Conservation (phyloP, 2,888 invertebrate genomes). For the Caenorhabditis sinica region DNA sequence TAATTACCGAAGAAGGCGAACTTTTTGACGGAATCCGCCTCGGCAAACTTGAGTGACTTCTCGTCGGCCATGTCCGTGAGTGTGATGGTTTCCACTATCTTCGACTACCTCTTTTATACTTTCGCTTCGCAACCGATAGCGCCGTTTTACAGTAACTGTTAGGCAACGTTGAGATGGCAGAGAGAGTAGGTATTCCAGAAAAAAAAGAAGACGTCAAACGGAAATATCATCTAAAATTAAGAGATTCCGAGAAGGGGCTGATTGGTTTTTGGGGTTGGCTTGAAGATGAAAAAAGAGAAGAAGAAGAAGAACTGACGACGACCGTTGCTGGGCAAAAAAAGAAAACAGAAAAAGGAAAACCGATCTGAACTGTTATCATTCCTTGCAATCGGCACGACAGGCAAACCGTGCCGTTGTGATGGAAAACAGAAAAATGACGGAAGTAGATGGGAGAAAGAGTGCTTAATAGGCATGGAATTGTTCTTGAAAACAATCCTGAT, state of each 20-base stretch:
- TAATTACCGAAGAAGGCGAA: slow-evolving; percentile 69
- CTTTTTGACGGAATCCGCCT: slow-evolving; percentile 67
- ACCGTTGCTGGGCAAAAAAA: slow-evolving; percentile 48
- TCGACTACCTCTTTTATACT: slow-evolving; percentile 42
- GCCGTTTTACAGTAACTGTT: slow-evolving; percentile 57
- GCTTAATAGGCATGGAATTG: slow-evolving; percentile 32
- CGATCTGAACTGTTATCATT: slow-evolving; percentile 60
- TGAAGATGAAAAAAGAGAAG: slow-evolving; percentile 26
- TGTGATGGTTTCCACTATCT: slow-evolving; percentile 47
- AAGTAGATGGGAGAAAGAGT: slow-evolving; percentile 6
- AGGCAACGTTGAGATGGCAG: slow-evolving; percentile 17
- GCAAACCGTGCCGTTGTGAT: slow-evolving; percentile 53
- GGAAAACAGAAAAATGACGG: slow-evolving; percentile 47
- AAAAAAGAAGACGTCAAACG: slow-evolving; percentile 32
- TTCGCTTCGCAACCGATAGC: slow-evolving; percentile 43
- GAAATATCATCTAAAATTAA: slow-evolving; percentile 16
- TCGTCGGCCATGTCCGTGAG: slow-evolving; percentile 64
- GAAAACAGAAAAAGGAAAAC: slow-evolving; percentile 21
- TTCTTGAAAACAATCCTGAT: neutral
- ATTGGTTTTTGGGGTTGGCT: slow-evolving; percentile 59
- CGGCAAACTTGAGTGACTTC: slow-evolving; percentile 63
- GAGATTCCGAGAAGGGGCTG: slow-evolving; percentile 38
- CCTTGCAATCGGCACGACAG: slow-evolving; percentile 61
- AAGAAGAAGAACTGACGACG: slow-evolving; percentile 7
- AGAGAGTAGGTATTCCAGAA: slow-evolving; percentile 42